phyloP scores from a whole-genome alignment of 2,113 vertebrate genomes.

The Dicaeum eximium region DNA sequence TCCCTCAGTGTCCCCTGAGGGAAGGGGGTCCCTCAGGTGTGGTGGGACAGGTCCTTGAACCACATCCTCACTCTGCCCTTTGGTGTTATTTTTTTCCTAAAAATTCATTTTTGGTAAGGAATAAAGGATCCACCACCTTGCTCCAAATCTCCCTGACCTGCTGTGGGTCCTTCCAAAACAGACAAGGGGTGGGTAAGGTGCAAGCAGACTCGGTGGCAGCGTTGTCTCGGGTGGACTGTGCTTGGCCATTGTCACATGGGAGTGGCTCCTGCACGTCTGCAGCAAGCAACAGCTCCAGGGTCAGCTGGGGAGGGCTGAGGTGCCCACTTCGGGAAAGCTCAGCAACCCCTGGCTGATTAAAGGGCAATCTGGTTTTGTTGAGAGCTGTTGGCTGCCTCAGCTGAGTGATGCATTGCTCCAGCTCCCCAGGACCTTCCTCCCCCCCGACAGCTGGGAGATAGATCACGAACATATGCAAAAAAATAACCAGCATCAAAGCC shows the following conservation, averaged over 20 bases:
- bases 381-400: slow-evolving; percentile 10
- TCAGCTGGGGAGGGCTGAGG: rapidly evolving
- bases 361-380: neutral
- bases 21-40: rapidly evolving
- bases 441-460: slow-evolving; percentile 39
- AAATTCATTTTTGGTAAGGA: neutral
- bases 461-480: slow-evolving; percentile 22
- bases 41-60: neutral
- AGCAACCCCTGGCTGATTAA: neutral
- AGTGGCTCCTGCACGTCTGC: neutral
- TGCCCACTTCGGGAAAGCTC: neutral
- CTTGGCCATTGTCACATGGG: rapidly evolving
- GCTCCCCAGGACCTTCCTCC: slow-evolving; percentile 1
- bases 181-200: neutral
- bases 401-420: neutral
- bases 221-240: neutral
- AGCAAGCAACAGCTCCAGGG: rapidly evolving
- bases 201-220: rapidly evolving
- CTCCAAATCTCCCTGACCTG: neutral
- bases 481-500: slow-evolving; percentile 40
- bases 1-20: neutral
- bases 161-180: neutral
- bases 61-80: rapidly evolving
- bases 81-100: rapidly evolving
- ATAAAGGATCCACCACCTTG: neutral